These are phyloP conservation scores for Drosophila pachea DNA, from an alignment of 1,140 invertebrate species.

Conservation along the genomic window DNA sequence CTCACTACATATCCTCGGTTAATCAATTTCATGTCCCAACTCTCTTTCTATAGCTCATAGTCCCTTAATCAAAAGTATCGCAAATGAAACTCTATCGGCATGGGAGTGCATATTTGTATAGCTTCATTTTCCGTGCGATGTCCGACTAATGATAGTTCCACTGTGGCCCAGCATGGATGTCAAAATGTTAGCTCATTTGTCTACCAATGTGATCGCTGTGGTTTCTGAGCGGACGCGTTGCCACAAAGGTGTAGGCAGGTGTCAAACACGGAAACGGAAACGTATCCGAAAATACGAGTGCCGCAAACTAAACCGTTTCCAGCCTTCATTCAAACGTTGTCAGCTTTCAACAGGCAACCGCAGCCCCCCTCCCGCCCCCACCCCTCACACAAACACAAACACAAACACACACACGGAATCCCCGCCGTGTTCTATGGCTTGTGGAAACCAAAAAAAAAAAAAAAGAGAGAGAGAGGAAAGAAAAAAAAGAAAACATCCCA, in stretches of 20 bases:
- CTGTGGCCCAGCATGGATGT: neutral
- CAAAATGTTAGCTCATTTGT: constrained; percentile 20
- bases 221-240: neutral
- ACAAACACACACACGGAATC: too few relatives aligned
- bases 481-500: neutral
- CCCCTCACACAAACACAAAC: too few relatives aligned
- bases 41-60: neutral
- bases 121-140: neutral
- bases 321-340: neutral
- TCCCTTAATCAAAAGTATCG: neutral
- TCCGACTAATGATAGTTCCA: neutral
- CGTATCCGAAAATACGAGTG: constrained; percentile 14
- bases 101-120: too few relatives aligned
- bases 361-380: neutral
- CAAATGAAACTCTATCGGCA: neutral
- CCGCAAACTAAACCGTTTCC: constrained; percentile 14
- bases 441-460: neutral
- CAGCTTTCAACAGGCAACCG: constrained; percentile 21
- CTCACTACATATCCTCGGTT: too few relatives aligned
- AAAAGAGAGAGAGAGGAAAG: neutral
- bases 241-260: constrained; percentile 15
- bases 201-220: constrained; percentile 5
- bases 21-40: too few relatives aligned
- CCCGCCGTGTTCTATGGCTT: constrained; percentile 31
- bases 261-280: constrained; percentile 50